These are phyloP conservation scores for Mustela lutreola DNA, from an alignment of 2,113 vertebrate genomes.

Conservation along the genomic window DNA sequence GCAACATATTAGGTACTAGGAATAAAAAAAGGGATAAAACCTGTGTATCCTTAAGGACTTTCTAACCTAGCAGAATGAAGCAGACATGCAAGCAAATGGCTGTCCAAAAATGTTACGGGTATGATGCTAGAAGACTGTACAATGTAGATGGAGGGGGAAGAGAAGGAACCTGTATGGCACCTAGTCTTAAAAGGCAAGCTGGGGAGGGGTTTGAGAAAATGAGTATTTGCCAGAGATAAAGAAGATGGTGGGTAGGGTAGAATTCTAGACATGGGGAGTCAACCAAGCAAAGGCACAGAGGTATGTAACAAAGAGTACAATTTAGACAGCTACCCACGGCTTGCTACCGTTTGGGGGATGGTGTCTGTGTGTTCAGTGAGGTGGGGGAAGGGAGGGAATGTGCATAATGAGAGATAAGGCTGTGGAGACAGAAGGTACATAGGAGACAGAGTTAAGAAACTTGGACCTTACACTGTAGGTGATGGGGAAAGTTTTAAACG, in stretches of 20 bases:
- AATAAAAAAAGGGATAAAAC: background rate
- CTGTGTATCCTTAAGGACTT: background rate
- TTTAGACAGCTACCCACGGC: background rate
- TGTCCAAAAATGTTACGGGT: background rate
- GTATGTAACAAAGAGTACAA: background rate
- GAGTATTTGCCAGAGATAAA: background rate
- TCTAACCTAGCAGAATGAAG: background rate
- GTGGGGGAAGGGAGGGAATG: background rate
- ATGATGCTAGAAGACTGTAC: background rate
- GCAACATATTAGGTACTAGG: background rate
- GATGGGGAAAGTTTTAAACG: background rate
- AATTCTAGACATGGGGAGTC: background rate
- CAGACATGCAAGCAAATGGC: background rate
- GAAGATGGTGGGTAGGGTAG: background rate
- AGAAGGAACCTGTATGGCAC: background rate
- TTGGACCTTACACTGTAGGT: background rate
- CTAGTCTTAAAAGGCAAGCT: slow-evolving; percentile 3
- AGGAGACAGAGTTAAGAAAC: background rate
- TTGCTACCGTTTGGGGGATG: background rate
- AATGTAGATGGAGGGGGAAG: background rate
- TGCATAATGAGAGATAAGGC: background rate
- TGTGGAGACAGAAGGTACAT: background rate
- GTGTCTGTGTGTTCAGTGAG: background rate
- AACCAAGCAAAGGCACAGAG: background rate
- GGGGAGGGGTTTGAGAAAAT: background rate